Percentiles rank a stretch among this genome's conserved stretches.
Conservation (phyloP, 2,797 vertebrate species). For the Apogon talboti region DNA sequence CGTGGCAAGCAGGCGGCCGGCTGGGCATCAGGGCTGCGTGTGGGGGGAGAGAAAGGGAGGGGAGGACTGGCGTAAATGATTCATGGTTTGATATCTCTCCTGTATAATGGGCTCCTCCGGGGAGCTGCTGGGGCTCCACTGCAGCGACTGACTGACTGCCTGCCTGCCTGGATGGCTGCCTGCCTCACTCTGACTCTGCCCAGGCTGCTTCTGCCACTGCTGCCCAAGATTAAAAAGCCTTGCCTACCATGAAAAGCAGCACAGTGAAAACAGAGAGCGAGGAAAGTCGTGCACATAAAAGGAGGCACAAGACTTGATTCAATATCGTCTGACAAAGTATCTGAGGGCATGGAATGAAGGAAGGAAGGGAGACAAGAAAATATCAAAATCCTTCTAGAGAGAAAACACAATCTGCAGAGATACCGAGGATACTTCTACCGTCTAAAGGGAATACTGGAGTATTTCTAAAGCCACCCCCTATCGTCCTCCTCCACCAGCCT, state of each 20-base stretch:
- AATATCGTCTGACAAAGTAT: constrained; percentile 69
- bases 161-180: constrained; percentile 50
- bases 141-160: constrained; percentile 68
- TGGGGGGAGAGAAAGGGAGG: constrained; percentile 37
- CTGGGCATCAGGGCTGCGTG: constrained; percentile 55
- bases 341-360: constrained; percentile 30
- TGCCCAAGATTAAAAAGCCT: constrained; percentile 74
- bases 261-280: constrained; percentile 66
- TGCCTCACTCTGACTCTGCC: constrained; percentile 57
- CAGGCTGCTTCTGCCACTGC: constrained; percentile 61
- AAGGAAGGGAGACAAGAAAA: constrained; percentile 43
- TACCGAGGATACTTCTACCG: constrained; percentile 51
- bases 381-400: constrained; percentile 58
- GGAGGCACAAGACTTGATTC: constrained; percentile 61
- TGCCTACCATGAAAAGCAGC: constrained; percentile 75
- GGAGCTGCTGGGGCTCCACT: constrained; percentile 79
- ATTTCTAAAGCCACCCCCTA: constrained; percentile 44
- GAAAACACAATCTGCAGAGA: constrained; percentile 57
- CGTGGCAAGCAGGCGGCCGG: constrained; percentile 69
- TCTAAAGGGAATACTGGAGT: constrained; percentile 51
- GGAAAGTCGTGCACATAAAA: constrained; percentile 62
- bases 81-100: constrained; percentile 91
- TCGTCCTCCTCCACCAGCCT: constrained; percentile 27
- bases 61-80: constrained; percentile 90
- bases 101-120: constrained; percentile 88